Conservation (phyloP, 92 coral and sea anemone genomes). For the Anthopleura xanthogrammica region DNA sequence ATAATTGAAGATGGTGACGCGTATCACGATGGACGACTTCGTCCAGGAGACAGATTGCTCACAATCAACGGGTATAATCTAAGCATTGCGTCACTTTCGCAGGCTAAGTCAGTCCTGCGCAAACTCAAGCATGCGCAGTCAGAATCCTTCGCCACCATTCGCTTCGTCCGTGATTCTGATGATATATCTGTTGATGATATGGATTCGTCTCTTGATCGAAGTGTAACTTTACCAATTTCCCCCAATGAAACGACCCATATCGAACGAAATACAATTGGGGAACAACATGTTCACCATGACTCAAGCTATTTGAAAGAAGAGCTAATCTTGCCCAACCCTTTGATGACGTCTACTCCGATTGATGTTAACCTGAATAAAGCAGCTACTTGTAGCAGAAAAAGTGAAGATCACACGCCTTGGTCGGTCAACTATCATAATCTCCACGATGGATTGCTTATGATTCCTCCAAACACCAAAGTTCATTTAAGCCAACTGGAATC, state of each 20-base stretch:
- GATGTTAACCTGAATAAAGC: background rate
- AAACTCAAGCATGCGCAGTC: constrained; percentile 16
- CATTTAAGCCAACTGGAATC: constrained; percentile 33
- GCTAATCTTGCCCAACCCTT: constrained; percentile 6
- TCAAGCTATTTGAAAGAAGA: constrained; percentile 6
- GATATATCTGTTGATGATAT: background rate
- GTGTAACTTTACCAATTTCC: constrained; percentile 27
- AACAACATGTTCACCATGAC: background rate
- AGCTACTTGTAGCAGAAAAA: background rate
- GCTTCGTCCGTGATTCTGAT: constrained; percentile 23
- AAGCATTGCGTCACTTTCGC: constrained; percentile 17
- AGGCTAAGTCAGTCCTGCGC: constrained; percentile 31
- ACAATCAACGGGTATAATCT: constrained; percentile 27
- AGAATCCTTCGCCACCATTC: constrained; percentile 14
- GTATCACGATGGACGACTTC: constrained; percentile 30
- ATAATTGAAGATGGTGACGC: constrained; percentile 31
- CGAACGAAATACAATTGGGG: background rate
- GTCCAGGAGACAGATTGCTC: constrained; percentile 29
- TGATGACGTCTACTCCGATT: constrained; percentile 36
- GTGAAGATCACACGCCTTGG: background rate
- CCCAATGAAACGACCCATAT: background rate
- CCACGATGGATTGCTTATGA: constrained; percentile 8
- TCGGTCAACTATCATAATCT: background rate
- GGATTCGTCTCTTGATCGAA: constrained; percentile 23
- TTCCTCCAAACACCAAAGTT: constrained; percentile 24